Evolutionary conservation across 2,888 invertebrate genomes (phyloP).

Genomic region (Clistopyga incitator): DNA sequence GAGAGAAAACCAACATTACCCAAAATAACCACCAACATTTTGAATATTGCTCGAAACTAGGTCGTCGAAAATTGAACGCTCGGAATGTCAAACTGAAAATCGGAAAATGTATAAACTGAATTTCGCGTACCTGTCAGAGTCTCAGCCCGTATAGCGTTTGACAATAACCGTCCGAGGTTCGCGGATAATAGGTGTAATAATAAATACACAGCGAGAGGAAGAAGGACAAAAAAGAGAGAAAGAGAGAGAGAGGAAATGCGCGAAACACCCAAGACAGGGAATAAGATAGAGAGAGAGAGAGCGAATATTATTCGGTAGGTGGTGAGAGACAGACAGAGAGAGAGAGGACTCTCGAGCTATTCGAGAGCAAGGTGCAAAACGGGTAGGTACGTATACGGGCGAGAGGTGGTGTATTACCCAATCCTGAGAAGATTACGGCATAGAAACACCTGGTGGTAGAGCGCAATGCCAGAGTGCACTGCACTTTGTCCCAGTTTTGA

Average conservation of each 20-base stretch:
- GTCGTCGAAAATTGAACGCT: background rate
- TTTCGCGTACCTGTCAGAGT: slow-evolving; percentile 39
- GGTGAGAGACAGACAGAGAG: slow-evolving; percentile 25
- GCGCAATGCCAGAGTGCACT: slow-evolving; percentile 84
- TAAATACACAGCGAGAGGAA: slow-evolving; percentile 38
- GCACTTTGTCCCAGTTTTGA: slow-evolving; percentile 84
- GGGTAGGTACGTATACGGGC: slow-evolving; percentile 70
- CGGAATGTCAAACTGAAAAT: background rate
- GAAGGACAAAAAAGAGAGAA: slow-evolving; percentile 35
- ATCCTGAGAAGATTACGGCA: slow-evolving; percentile 83
- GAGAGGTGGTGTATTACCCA: slow-evolving; percentile 79
- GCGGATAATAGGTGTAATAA: slow-evolving; percentile 32
- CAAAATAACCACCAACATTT: too few relatives aligned
- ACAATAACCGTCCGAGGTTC: slow-evolving; percentile 23
- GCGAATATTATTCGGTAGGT: slow-evolving; percentile 25
- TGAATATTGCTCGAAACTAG: too few relatives aligned
- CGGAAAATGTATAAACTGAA: background rate
- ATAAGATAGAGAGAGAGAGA: background rate
- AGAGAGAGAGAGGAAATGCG: background rate
- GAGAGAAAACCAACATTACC: too few relatives aligned
- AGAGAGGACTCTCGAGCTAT: slow-evolving; percentile 52
- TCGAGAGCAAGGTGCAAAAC: slow-evolving; percentile 75
- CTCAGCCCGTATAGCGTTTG: slow-evolving; percentile 30
- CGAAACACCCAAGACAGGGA: background rate
- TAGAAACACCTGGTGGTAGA: slow-evolving; percentile 83